phyloP scores from a whole-genome alignment of 1,140 invertebrate genomes.

The Agrypnia vestita region DNA sequence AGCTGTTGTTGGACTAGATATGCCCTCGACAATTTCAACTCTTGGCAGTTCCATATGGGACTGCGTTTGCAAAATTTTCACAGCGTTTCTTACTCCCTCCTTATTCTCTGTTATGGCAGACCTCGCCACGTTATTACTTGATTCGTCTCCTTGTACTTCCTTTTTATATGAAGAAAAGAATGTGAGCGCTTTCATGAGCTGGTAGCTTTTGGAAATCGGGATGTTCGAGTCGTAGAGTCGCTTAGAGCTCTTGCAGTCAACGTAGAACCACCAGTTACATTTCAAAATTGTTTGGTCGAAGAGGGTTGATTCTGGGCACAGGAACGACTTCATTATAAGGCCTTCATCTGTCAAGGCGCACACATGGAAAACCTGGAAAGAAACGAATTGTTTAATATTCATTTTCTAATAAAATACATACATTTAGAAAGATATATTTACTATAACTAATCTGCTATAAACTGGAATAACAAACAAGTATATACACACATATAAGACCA shows the following conservation, averaged over 20 bases:
- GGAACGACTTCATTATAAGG: slow-evolving; percentile 89
- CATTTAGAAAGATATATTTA: too few relatives aligned
- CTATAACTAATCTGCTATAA: too few relatives aligned
- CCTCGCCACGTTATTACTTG: slow-evolving; percentile 61
- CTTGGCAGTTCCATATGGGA: slow-evolving; percentile 60
- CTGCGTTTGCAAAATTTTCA: slow-evolving; percentile 70
- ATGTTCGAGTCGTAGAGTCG: slow-evolving; percentile 90
- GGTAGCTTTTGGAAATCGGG: slow-evolving; percentile 91
- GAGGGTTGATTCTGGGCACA: slow-evolving; percentile 90
- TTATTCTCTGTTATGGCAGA: slow-evolving; percentile 68
- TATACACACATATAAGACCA: too few relatives aligned
- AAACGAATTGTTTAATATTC: slow-evolving; percentile 5
- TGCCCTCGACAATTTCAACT: slow-evolving; percentile 55
- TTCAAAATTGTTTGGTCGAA: slow-evolving; percentile 92
- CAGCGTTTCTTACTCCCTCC: slow-evolving; percentile 70
- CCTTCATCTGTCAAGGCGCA: slow-evolving; percentile 91
- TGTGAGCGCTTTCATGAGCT: slow-evolving; percentile 90
- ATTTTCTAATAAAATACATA: too few relatives aligned
- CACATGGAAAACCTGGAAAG: slow-evolving; percentile 88
- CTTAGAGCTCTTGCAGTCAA: slow-evolving; percentile 87
- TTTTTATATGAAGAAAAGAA: slow-evolving; percentile 90
- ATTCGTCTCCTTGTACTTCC: slow-evolving; percentile 68
- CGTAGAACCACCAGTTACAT: slow-evolving; percentile 95
- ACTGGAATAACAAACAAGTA: too few relatives aligned
- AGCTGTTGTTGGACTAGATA: slow-evolving; percentile 39